Conservation (phyloP, 2,797 vertebrate genomes). For the Ctenochaetus hawaiiensis region DNA sequence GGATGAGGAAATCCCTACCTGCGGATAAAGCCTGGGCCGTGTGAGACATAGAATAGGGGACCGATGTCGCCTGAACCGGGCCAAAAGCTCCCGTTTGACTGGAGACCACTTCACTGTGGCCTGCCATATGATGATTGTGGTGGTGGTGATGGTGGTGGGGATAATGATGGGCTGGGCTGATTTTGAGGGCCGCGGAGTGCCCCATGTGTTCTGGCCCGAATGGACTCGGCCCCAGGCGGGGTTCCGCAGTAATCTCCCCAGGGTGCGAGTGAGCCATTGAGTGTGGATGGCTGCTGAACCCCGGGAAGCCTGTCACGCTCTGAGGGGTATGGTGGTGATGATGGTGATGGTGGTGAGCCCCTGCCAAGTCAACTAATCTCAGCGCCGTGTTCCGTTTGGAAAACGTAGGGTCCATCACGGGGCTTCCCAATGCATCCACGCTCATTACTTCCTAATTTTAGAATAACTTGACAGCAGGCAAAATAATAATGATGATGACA, state of each 20-base stretch:
- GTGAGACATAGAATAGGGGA: conserved; percentile 90
- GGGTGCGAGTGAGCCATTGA: conserved; percentile 90
- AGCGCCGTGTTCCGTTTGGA: conserved; percentile 92
- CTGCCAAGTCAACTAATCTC: conserved; percentile 94
- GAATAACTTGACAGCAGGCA: conserved; percentile 92
- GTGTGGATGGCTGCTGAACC: conserved; percentile 91
- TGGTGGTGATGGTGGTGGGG: conserved; percentile 91
- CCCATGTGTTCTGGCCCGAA: conserved; percentile 94
- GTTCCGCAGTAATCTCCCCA: conserved; percentile 91
- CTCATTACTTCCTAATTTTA: conserved; percentile 92
- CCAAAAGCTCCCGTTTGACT: conserved; percentile 93
- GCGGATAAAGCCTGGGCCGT: conserved; percentile 89
- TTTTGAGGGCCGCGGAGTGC: conserved; percentile 93
- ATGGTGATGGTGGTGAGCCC: conserved; percentile 90
- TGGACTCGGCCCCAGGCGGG: conserved; percentile 91
- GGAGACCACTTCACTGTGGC: conserved; percentile 93
- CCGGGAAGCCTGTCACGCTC: conserved; percentile 94
- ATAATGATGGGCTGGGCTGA: conserved; percentile 94
- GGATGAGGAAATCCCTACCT: conserved; percentile 93
- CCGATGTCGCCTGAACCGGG: conserved; percentile 88
- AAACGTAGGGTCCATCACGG: conserved; percentile 92
- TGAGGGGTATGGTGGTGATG: conserved; percentile 92
- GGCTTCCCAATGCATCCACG: conserved; percentile 91
- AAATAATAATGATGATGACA: conserved; percentile 90
- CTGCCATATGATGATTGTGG: conserved; percentile 94